These are phyloP conservation scores for Rissa tridactyla DNA, from an alignment of 2,113 vertebrate genomes.

Conservation along the genomic window DNA sequence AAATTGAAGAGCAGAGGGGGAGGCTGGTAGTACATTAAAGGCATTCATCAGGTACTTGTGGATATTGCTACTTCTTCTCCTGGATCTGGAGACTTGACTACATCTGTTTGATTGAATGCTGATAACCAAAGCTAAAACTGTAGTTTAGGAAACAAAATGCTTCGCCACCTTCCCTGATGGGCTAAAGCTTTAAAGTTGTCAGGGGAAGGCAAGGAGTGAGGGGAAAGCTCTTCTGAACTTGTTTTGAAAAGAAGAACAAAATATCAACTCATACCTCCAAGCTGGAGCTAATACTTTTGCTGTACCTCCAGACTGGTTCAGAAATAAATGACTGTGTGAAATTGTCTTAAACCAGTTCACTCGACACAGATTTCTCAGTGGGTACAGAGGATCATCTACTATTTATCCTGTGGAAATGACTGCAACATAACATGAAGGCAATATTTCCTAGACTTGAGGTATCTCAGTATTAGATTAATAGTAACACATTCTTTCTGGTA, in stretches of 20 bases:
- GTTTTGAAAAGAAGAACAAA: not conserved
- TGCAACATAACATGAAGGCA: not conserved
- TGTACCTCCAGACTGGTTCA: not conserved
- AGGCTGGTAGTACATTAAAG: not conserved
- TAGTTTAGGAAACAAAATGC: not conserved
- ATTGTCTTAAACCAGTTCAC: not conserved
- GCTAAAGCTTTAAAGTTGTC: not conserved
- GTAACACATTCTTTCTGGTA: not conserved
- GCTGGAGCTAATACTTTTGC: not conserved
- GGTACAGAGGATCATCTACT: not conserved
- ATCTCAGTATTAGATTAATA: not conserved
- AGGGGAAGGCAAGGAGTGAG: not conserved
- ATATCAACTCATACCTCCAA: not conserved
- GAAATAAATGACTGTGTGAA: not conserved
- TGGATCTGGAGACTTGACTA: not conserved
- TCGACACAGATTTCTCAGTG: not conserved
- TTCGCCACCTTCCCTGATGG: not conserved
- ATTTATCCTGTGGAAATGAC: not conserved
- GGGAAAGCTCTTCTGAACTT: not conserved
- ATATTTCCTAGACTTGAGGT: not conserved
- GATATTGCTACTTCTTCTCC: not conserved
- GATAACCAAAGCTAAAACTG: not conserved
- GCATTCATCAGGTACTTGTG: not conserved
- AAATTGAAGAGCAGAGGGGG: not conserved
- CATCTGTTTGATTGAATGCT: not conserved